A percentile compares a stretch with the other conserved stretches of the same genome.
Evolutionary conservation across 2,888 invertebrate species (phyloP).

Genomic region (Xestia ashworthii): DNA sequence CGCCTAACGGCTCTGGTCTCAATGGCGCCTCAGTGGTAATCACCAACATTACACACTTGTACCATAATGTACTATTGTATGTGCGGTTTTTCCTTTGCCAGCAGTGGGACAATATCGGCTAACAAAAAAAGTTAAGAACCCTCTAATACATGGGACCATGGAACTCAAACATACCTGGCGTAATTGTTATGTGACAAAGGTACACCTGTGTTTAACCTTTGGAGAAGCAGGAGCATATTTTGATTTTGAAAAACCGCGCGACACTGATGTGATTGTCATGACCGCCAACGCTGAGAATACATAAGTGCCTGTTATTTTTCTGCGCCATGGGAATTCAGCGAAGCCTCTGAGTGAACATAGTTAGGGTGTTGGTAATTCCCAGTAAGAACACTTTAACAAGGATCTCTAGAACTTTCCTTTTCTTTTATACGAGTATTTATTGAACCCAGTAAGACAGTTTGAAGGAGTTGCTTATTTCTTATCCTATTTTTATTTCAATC

Average conservation of each 20-base stretch:
- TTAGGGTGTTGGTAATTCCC: background rate
- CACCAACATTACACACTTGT: no score
- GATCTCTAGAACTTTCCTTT: background rate
- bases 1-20: no score
- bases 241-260: background rate
- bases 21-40: no score
- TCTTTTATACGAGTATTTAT: background rate
- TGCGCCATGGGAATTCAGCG: background rate
- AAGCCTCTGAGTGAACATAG: background rate
- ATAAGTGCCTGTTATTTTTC: slow-evolving; percentile 4
- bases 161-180: background rate
- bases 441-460: background rate
- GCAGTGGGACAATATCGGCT: no score
- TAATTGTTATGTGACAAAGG: background rate
- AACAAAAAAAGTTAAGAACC: no score
- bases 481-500: no score
- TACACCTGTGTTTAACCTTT: background rate
- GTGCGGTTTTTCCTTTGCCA: no score
- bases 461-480: background rate
- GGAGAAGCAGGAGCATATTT: background rate
- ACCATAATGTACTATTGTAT: no score
- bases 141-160: background rate
- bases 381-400: background rate
- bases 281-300: background rate
- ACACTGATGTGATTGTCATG: background rate